Evolutionary conservation across 2,888 invertebrate genomes (phyloP).

Genomic region (Chrysotoxum bicinctum): DNA sequence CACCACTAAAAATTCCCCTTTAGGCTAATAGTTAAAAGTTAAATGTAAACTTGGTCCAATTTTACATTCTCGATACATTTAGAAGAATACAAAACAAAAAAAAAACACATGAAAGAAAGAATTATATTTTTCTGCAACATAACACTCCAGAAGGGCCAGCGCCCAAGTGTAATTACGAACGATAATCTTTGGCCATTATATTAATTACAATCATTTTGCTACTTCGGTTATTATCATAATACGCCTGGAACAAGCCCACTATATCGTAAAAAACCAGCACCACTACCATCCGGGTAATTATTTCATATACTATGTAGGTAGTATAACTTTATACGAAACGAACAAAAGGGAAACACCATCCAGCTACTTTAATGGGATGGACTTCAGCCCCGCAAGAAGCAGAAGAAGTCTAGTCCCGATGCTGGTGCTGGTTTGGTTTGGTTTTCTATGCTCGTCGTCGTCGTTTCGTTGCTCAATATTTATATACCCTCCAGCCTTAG

Average conservation of each 20-base stretch:
- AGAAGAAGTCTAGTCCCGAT: conserved; percentile 56
- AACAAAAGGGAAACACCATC: conserved; percentile 38
- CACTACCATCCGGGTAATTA: conserved; percentile 66
- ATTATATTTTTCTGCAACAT: conserved; percentile 8
- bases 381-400: not conserved
- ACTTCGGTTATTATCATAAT: conserved; percentile 73
- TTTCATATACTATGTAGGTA: conserved; percentile 28
- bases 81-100: conserved; percentile 5
- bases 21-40: not conserved
- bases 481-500: conserved; percentile 38
- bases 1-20: not conserved
- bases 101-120: not conserved
- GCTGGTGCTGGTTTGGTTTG: conserved; percentile 11
- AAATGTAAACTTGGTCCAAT: conserved; percentile 8
- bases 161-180: conserved; percentile 73
- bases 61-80: conserved; percentile 2
- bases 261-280: conserved; percentile 48
- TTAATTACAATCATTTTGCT: conserved; percentile 74
- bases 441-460: conserved; percentile 50
- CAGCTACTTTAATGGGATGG: conserved; percentile 9
- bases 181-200: conserved; percentile 74
- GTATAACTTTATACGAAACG: conserved; percentile 12
- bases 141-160: conserved; percentile 29
- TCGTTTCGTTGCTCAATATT: conserved; percentile 1
- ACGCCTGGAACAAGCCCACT: conserved; percentile 56